Evolutionary conservation across 2,888 invertebrate genomes (phyloP).

Genomic region (Dinocampus coccinellae): DNA sequence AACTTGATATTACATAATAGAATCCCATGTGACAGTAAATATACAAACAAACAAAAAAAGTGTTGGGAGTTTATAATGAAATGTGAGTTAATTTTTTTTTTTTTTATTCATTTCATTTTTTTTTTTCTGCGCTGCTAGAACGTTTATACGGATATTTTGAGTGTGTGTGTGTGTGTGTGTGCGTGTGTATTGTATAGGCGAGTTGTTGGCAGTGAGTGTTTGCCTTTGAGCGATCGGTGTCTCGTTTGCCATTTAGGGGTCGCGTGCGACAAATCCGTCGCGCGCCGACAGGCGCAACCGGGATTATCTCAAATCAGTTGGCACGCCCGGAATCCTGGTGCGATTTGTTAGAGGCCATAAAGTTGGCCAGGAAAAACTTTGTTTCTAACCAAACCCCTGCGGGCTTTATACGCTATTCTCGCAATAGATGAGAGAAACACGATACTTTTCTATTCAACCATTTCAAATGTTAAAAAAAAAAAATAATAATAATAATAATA

Average conservation of each 20-base stretch:
- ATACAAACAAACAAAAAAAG: neutral
- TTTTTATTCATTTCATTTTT: slow-evolving; percentile 5
- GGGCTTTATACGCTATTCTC: neutral
- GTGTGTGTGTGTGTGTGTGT: no score
- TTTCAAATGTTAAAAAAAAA: neutral
- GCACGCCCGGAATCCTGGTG: slow-evolving; percentile 64
- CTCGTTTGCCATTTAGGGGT: slow-evolving; percentile 60
- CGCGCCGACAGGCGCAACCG: slow-evolving; percentile 47
- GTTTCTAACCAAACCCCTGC: slow-evolving; percentile 3
- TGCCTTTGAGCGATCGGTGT: slow-evolving; percentile 31
- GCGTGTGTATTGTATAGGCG: neutral
- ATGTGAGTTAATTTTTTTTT: slow-evolving; percentile 48
- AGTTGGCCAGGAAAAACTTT: slow-evolving; percentile 24
- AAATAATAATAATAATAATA: no score
- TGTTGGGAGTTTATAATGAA: neutral
- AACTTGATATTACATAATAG: slow-evolving; percentile 44
- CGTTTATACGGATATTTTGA: neutral
- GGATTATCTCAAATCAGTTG: slow-evolving; percentile 64
- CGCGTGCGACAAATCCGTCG: slow-evolving; percentile 64
- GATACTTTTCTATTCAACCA: neutral
- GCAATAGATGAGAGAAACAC: neutral
- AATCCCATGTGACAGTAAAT: neutral
- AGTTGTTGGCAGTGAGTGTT: slow-evolving; percentile 43
- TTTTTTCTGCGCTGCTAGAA: neutral
- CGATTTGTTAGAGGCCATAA: slow-evolving; percentile 65